Percentiles rank a stretch among this genome's conserved stretches.
These are phyloP conservation scores for Gasterosteus aculeatus DNA, from an alignment of 2,113 vertebrate species.

Conservation along the genomic window DNA sequence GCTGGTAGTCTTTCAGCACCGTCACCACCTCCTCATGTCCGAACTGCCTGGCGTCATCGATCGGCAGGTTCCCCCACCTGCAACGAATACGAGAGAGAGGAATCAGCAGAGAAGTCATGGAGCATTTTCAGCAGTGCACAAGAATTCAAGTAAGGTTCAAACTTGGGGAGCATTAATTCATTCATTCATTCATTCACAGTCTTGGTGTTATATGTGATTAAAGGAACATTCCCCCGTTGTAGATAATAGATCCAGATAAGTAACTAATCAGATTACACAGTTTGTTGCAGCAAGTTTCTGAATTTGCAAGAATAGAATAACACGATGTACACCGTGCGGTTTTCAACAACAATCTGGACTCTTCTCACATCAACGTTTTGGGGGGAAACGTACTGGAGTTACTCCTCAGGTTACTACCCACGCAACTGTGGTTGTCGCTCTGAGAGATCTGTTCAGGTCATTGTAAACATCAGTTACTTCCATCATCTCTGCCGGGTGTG, in stretches of 20 bases:
- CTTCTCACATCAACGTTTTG: not conserved
- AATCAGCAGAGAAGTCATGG: not conserved
- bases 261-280: not conserved
- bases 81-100: conserved; percentile 1
- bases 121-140: not conserved
- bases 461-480: not conserved
- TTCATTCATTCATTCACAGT: not conserved
- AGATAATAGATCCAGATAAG: not conserved
- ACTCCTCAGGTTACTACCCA: not conserved
- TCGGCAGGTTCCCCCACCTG: conserved; percentile 88
- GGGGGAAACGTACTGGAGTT: not conserved
- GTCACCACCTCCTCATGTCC: conserved; percentile 80
- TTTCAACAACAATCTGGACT: not conserved
- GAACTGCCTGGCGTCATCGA: conserved; percentile 87
- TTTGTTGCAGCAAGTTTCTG: not conserved
- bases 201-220: not conserved
- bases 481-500: not conserved
- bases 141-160: not conserved
- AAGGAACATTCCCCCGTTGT: not conserved
- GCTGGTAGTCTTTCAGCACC: conserved; percentile 84
- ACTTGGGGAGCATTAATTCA: not conserved
- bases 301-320: not conserved
- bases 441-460: no score
- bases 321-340: not conserved
- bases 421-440: no score